These are phyloP conservation scores for Myripristis jacobus DNA, from an alignment of 2,797 vertebrate species.

Conservation along the genomic window DNA sequence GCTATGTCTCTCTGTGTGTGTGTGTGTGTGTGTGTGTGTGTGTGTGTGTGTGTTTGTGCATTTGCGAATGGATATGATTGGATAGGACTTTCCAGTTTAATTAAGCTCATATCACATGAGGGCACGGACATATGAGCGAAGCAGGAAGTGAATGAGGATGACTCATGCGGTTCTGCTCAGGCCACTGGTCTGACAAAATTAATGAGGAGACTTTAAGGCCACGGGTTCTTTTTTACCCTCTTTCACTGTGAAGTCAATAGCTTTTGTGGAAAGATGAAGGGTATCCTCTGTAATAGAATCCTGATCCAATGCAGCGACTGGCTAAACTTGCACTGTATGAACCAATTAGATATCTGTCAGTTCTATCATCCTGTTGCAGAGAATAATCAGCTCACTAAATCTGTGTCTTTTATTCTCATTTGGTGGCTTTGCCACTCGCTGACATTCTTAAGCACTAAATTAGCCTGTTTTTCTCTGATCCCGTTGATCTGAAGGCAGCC, in stretches of 20 bases:
- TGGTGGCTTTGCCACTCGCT: conserved; percentile 40
- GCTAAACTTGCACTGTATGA: conserved; percentile 3
- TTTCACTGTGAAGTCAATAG: conserved; percentile 3
- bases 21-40: conserved; percentile 13
- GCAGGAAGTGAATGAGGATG: conserved; percentile 55
- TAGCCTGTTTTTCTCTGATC: conserved; percentile 45
- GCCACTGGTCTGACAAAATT: conserved; percentile 18
- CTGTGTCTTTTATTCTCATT: conserved; percentile 27
- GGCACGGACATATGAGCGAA: conserved; percentile 31
- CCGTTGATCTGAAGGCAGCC: conserved; percentile 55
- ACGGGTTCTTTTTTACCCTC: not conserved
- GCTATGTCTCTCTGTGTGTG: conserved; percentile 1
- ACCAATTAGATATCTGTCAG: conserved; percentile 25
- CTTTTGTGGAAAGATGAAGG: conserved; percentile 11
- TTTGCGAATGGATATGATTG: conserved; percentile 26
- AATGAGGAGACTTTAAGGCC: conserved; percentile 14
- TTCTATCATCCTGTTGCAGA: conserved; percentile 7
- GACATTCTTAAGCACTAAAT: conserved; percentile 53
- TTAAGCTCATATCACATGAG: conserved; percentile 33
- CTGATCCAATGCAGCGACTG: conserved; percentile 16
- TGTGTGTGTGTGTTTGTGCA: conserved; percentile 18
- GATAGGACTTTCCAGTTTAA: conserved; percentile 52
- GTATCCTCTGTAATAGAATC: conserved; percentile 14
- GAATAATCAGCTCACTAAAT: conserved; percentile 38
- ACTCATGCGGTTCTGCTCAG: conserved; percentile 33